Conservation (phyloP, 2,797 vertebrate genomes). For the Ptychadena robeensis region DNA sequence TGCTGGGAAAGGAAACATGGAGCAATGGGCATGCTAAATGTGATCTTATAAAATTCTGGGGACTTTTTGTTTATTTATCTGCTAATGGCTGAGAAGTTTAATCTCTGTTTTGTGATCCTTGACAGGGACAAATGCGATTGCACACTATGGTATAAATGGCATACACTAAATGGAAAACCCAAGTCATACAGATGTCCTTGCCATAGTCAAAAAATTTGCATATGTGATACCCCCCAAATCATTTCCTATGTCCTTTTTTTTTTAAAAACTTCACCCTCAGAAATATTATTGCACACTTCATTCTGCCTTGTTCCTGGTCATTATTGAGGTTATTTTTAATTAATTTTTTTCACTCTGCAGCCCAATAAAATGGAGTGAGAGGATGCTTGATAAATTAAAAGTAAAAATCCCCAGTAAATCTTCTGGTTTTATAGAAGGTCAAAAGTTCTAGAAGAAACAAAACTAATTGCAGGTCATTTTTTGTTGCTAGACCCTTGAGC, state of each 20-base stretch:
- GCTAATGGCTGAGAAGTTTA: no score
- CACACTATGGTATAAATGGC: no score
- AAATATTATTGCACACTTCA: not conserved
- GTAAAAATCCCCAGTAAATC: constrained; percentile 15
- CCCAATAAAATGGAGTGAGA: not conserved
- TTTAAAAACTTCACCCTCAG: not conserved
- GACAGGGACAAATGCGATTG: not conserved
- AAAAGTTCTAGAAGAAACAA: constrained; percentile 50
- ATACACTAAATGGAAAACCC: no score
- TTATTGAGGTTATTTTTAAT: not conserved
- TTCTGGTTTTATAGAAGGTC: constrained; percentile 41
- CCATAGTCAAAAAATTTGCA: no score
- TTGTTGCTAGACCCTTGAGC: constrained; percentile 16
- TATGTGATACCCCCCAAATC: no score
- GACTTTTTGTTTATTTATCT: no score
- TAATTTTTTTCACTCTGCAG: not conserved
- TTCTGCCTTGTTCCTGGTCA: not conserved
- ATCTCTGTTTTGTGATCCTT: not conserved
- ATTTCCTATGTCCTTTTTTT: not conserved
- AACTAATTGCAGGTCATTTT: constrained; percentile 46
- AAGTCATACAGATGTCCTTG: no score
- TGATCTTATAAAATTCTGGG: no score
- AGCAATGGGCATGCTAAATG: no score
- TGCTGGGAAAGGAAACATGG: no score
- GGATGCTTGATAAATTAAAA: constrained; percentile 15